phyloP scores from a whole-genome alignment of 2,113 vertebrate species.

The Rhinogobius similis region DNA sequence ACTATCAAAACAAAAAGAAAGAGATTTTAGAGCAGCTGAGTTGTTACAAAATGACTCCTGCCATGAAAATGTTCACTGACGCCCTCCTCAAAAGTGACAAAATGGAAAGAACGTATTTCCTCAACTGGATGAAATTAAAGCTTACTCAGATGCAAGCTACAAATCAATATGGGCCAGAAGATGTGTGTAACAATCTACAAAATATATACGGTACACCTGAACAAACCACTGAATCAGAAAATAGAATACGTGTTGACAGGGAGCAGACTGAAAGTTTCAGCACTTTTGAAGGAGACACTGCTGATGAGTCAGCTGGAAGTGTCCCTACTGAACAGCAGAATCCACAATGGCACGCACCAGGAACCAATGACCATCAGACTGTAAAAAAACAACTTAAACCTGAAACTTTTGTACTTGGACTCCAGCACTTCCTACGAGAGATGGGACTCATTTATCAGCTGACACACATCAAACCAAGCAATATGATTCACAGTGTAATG shows the following conservation, averaged over 20 bases:
- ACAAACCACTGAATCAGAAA: conserved; percentile 14
- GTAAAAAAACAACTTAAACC: background rate
- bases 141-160: conserved; percentile 52
- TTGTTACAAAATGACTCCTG: conserved; percentile 63
- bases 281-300: conserved; percentile 30
- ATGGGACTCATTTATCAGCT: conserved; percentile 77
- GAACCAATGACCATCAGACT: background rate
- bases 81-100: conserved; percentile 56
- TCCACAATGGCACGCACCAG: background rate
- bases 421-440: conserved; percentile 78
- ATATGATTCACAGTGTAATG: conserved; percentile 55
- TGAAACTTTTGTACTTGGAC: conserved; percentile 43
- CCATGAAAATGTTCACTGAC: conserved; percentile 69
- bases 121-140: conserved; percentile 70
- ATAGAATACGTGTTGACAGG: background rate
- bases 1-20: conserved; percentile 51
- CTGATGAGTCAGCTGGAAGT: background rate
- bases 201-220: conserved; percentile 8
- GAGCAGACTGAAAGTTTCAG: conserved; percentile 47
- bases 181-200: conserved; percentile 10
- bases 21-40: conserved; percentile 39
- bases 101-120: conserved; percentile 65
- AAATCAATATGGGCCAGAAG: conserved; percentile 24
- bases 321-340: conserved; percentile 5
- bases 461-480: conserved; percentile 42